A percentile compares a stretch with the other conserved stretches of the same genome.
These are phyloP conservation scores for Apteryx owenii DNA, from an alignment of 2,113 vertebrate species.

Conservation along the genomic window DNA sequence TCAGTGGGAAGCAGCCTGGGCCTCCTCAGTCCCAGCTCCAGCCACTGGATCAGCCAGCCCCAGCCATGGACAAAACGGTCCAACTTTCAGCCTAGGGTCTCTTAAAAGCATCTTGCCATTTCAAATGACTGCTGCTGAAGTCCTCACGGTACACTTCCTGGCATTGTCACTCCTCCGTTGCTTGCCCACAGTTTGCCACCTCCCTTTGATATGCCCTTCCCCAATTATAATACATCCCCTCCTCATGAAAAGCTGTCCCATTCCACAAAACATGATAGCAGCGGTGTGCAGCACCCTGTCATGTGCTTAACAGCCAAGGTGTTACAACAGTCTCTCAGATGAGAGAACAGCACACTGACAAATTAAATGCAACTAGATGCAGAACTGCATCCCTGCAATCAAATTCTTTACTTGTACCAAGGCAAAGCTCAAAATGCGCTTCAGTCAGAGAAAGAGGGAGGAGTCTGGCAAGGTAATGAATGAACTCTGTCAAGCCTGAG, in stretches of 20 bases:
- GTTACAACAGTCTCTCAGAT: not conserved
- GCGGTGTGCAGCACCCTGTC: not conserved
- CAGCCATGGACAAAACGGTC: rapidly evolving
- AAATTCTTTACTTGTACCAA: not conserved
- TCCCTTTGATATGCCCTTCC: not conserved
- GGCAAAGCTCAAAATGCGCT: not conserved
- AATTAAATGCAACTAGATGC: not conserved
- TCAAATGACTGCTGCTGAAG: not conserved
- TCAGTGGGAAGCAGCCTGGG: not conserved
- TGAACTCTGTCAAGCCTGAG: not conserved
- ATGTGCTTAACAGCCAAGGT: not conserved
- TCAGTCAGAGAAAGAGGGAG: not conserved
- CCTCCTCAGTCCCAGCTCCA: not conserved
- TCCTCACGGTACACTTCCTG: not conserved
- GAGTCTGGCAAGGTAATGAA: not conserved
- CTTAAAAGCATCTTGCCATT: not conserved
- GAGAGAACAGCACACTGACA: not conserved
- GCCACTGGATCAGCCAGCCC: not conserved
- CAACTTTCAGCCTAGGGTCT: not conserved
- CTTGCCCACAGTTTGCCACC: not conserved
- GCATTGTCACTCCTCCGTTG: not conserved
- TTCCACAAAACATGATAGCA: not conserved
- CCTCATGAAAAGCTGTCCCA: not conserved
- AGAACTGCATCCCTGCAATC: not conserved
- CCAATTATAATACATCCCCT: not conserved